Evolutionary conservation across 2,113 vertebrate species (phyloP).

Genomic region (Deroptyus accipitrinus): DNA sequence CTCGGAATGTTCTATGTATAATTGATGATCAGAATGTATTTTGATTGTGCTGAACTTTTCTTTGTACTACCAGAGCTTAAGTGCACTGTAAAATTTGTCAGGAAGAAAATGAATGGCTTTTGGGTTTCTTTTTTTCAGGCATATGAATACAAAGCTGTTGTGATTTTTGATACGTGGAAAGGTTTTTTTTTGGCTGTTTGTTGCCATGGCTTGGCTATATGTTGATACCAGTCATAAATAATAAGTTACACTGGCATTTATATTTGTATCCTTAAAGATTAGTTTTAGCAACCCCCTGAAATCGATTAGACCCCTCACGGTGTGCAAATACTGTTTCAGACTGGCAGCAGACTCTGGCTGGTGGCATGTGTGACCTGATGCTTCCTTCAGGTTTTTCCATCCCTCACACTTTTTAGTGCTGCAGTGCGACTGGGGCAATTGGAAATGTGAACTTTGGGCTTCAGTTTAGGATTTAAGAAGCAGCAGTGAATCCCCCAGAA

Average conservation of each 20-base stretch:
- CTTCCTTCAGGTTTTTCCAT: not conserved
- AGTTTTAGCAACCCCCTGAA: not conserved
- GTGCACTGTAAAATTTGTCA: not conserved
- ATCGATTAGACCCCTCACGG: not conserved
- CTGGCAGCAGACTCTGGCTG: not conserved
- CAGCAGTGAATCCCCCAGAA: not conserved
- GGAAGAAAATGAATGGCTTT: not conserved
- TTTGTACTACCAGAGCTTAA: not conserved
- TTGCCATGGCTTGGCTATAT: not conserved
- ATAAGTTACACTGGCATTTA: not conserved
- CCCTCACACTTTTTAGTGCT: not conserved
- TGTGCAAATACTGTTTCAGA: not conserved
- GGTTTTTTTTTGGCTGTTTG: not conserved
- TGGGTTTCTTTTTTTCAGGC: not conserved
- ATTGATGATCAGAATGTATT: slow-evolving; percentile 56
- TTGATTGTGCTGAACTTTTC: slow-evolving; percentile 5
- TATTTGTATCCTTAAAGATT: not conserved
- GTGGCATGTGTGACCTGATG: not conserved
- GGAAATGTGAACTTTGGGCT: not conserved
- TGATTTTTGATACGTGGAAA: not conserved
- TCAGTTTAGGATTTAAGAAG: not conserved
- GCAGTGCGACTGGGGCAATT: not conserved
- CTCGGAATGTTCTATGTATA: slow-evolving; percentile 9
- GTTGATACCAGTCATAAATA: not conserved
- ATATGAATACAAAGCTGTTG: not conserved